Evolutionary conservation across 2,797 vertebrate genomes (phyloP), one percentile per base, ranked within the genome.

Genomic region (Smutsia gigantea): DNA sequence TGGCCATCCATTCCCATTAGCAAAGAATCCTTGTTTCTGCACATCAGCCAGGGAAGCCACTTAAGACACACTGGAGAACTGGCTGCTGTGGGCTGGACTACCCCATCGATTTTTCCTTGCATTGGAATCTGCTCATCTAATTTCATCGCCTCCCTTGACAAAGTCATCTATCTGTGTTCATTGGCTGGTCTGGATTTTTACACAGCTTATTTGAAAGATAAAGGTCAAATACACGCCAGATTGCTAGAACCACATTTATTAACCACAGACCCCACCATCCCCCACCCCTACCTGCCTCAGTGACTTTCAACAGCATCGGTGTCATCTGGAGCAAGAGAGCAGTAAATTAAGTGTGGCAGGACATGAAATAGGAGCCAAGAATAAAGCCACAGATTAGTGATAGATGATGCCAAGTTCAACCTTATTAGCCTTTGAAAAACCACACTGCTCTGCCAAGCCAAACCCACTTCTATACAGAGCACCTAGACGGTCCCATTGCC

Each of bases 151-250:
- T 90, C 72, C 92, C 59, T 82, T 96, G 98, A 96, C 93, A 95
- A 23, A 96, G 89, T n/a, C 93, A 97, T 98, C 87, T 97, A 15
- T 98, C 95, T 97, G 85, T 21, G 74, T 96, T 86, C 98, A 97
- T 98, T 98, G 98, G 97, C 97, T 94, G 42, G 81, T 93, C 94
- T 98, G 96, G 89, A 97, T 97, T 98, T 97, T 98, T 98, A 97
- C 94, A 97, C 91, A 97, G 97, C 95, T 97, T 97, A 97, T 98
- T 98, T 98, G 97, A 97, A 98, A 98, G 93, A 97, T 97, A 98
- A 98, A 98, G 98, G 98, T 98, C 98, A 98, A 93, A 94, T 95
- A 95, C 81, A 97, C 46, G 95, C 7, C 82, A 97, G 81, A 55
- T 87, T 91, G 63, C 75, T 87, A 89, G 81, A 97, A 71, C 84